Percentiles rank a stretch among this genome's conserved stretches.
Evolutionary conservation across 2,797 vertebrate species (phyloP).

Genomic region (Staurois parvus): DNA sequence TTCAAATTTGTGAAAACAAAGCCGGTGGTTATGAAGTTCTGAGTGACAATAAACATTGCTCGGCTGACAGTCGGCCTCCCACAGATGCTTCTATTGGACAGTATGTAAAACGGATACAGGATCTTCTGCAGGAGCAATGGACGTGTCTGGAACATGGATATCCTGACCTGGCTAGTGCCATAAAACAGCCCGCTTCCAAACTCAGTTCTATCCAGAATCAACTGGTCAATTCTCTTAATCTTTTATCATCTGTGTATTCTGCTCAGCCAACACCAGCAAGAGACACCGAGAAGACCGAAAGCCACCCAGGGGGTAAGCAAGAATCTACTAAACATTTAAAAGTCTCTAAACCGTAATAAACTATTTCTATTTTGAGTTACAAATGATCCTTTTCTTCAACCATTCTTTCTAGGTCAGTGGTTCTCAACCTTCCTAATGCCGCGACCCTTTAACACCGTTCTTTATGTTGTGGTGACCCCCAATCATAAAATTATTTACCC

Average conservation of each 20-base stretch:
- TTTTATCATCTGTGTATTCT: conserved; percentile 92
- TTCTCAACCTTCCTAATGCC: no score
- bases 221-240: conserved; percentile 93
- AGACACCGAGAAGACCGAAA: conserved; percentile 68
- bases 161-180: conserved; percentile 80
- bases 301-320: conserved; percentile 76
- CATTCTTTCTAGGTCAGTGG: no score
- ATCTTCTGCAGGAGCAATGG: conserved; percentile 96
- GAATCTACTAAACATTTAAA: not conserved
- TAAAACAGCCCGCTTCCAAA: conserved; percentile 88
- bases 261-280: conserved; percentile 71
- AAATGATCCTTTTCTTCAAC: no score
- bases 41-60: not conserved
- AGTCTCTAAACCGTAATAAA: not conserved
- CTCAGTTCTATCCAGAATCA: conserved; percentile 97
- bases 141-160: conserved; percentile 87
- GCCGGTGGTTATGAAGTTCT: not conserved
- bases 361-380: no score
- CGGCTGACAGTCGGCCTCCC: conserved; percentile 64
- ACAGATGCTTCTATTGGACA: conserved; percentile 88
- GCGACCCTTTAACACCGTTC: no score
- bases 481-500: no score
- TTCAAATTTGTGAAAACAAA: not conserved
- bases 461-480: no score
- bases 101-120: conserved; percentile 93